Conservation (phyloP, 2,797 vertebrate species). For the Peromyscus eremicus region DNA sequence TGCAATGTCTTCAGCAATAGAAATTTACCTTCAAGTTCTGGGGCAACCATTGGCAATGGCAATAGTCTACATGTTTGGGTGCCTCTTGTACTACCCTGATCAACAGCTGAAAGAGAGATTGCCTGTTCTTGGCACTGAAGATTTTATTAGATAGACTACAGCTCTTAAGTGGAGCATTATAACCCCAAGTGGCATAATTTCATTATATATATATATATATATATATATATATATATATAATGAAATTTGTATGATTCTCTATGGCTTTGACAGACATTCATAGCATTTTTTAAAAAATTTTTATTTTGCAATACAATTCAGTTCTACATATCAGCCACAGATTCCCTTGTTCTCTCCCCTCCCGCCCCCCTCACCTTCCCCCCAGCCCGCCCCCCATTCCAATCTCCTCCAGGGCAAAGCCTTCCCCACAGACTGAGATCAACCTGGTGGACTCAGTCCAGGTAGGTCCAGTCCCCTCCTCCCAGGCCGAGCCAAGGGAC, state of each 20-base stretch:
- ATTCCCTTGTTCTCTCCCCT: no score
- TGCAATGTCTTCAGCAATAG: not conserved
- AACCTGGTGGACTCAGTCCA: no score
- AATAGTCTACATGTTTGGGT: not conserved
- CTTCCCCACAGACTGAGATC: no score
- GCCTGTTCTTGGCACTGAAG: not conserved
- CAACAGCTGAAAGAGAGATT: not conserved
- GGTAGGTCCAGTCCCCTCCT: no score
- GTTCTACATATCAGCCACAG: no score
- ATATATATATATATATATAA: not conserved
- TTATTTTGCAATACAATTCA: no score
- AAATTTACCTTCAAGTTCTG: not conserved
- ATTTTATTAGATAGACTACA: not conserved
- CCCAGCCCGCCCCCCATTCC: no score
- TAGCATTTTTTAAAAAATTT: not conserved
- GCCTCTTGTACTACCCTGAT: not conserved
- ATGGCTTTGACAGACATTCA: not conserved
- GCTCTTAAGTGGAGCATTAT: not conserved
- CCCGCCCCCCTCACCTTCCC: no score
- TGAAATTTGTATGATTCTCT: not conserved
- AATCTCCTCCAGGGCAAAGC: no score
- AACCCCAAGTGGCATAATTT: not conserved
- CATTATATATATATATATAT: not conserved
- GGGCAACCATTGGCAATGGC: not conserved
- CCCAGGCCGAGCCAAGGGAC: no score